Conservation (phyloP, 2,797 vertebrate species). For the Micromesistius poutassou region DNA sequence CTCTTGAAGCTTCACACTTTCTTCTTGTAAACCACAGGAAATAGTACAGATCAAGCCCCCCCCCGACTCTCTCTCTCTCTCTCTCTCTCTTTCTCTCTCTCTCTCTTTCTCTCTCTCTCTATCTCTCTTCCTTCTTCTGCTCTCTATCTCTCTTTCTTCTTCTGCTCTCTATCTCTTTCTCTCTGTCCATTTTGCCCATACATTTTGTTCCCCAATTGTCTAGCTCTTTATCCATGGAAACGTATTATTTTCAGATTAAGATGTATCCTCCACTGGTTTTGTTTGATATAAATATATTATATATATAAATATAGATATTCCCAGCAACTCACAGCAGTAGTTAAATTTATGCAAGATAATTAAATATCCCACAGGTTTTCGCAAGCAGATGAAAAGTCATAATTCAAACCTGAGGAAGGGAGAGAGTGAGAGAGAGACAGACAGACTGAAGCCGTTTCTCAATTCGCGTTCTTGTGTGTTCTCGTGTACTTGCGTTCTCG, state of each 20-base stretch:
- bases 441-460: too few species aligned
- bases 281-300: constrained; percentile 29
- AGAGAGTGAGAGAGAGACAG: constrained; percentile 32
- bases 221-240: constrained; percentile 13
- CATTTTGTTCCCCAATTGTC: constrained; percentile 13
- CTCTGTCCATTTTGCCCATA: neutral
- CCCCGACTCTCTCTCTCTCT: neutral
- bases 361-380: constrained; percentile 38
- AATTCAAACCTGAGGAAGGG: constrained; percentile 48
- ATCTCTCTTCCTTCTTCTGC: constrained; percentile 17
- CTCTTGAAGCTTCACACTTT: constrained; percentile 33
- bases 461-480: too few species aligned
- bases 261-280: neutral
- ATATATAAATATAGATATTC: neutral
- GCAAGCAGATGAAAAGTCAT: constrained; percentile 30
- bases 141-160: constrained; percentile 26
- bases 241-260: constrained; percentile 5
- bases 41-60: too few species aligned
- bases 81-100: neutral
- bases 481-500: too few species aligned
- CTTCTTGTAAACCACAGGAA: constrained; percentile 15
- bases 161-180: constrained; percentile 5
- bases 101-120: constrained; percentile 7
- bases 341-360: constrained; percentile 32
- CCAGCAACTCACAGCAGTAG: neutral